Evolutionary conservation across 2,797 vertebrate genomes (phyloP), one percentile per base, ranked within the genome.

Genomic region (Kryptolebias ocellatus): DNA sequence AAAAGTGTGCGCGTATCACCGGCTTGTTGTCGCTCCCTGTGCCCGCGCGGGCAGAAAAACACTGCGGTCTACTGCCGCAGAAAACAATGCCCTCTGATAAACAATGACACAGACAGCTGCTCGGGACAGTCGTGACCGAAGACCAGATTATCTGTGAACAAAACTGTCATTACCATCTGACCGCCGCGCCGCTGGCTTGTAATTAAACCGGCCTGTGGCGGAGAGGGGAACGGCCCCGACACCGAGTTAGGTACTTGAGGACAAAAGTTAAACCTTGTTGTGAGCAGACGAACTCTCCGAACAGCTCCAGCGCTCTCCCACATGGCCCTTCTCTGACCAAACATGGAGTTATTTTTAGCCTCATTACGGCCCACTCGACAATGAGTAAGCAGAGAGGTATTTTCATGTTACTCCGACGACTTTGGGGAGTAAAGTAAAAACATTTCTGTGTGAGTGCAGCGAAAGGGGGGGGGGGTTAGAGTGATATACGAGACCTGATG

Each of bases 331-430:
- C 82, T 82, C 81, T 84, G 81, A 84, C 87, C 88, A 87, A 90
- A 90, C 83, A 80, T 78, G 67, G 80, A 77, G 87, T 87, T 93
- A 93, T 92, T 91, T 91, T 92, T 88, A 90, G 85, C 76, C 46
- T 67, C 29, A 79, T 92, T 85, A 93, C 90, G 88, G 81, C 89
- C 87, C 83, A 62, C 53, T 11, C 61, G 68, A 59, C 81, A 76
- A 67, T 90, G 89, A 92, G 86, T 90, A 91, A 84, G 84, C 83
- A 83, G 54, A 87, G 70, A 92, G 89, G 89, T 79, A 92, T 93
- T 92, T 92, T 90, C 71, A 78, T 85, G 86, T 87, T 93, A 88
- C 89, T 91, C 80, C 81, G 68, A 78, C 79, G 82, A 52, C 87
- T 83, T 72, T 81, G 62, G 83, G 84, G 85, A 87, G 84, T 72